Evolutionary conservation across 2,888 invertebrate species (phyloP).

Genomic region (Epirrhoe alternata): DNA sequence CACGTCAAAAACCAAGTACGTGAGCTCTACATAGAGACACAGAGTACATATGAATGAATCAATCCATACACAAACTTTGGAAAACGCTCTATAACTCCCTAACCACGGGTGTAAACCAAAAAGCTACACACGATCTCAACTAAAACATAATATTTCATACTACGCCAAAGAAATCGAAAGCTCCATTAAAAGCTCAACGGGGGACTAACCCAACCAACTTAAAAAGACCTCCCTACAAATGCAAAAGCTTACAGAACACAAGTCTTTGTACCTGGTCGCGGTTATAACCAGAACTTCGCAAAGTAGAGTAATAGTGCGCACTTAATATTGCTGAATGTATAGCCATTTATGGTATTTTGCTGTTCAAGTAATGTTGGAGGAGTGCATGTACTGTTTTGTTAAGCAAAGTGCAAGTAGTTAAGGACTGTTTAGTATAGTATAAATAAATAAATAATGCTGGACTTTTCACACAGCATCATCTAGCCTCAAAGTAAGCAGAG

Average conservation of each 20-base stretch:
- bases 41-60: not conserved
- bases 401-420: not conserved
- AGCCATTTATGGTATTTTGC: slow-evolving; percentile 37
- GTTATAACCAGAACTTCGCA: slow-evolving; percentile 37
- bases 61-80: not conserved
- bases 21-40: not conserved
- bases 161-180: slow-evolving; percentile 55
- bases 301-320: slow-evolving; percentile 42
- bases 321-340: slow-evolving; percentile 42
- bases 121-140: slow-evolving; percentile 27
- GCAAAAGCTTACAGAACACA: not conserved
- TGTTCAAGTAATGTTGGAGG: slow-evolving; percentile 2
- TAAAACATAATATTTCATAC: slow-evolving; percentile 58
- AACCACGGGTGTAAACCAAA: slow-evolving; percentile 16
- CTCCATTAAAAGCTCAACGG: slow-evolving; percentile 45
- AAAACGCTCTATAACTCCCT: slow-evolving; percentile 2
- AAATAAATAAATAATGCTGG: no score
- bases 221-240: slow-evolving; percentile 10
- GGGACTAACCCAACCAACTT: slow-evolving; percentile 36
- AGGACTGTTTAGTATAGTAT: not conserved
- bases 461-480: no score
- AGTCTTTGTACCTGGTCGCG: slow-evolving; percentile 31
- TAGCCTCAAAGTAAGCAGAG: no score
- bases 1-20: no score
- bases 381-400: slow-evolving; percentile 4